Evolutionary conservation across 2,797 vertebrate genomes (phyloP), one percentile per base, ranked within the genome.

Genomic region (Eulemur coronatus): DNA sequence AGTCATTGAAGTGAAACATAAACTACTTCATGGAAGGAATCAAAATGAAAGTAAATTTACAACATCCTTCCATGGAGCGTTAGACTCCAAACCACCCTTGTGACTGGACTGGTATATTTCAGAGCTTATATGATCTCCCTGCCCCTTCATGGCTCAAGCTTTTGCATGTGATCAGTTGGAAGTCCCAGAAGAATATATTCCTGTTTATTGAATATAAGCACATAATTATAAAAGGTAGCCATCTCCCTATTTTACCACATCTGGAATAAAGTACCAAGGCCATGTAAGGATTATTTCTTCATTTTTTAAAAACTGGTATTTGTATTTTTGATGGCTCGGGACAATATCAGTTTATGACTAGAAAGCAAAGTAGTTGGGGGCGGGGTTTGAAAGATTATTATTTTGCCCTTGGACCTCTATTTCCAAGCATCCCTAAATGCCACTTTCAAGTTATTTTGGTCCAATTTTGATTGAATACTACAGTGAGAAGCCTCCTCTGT

Each of bases 1-100:
- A 87, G 72, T 46, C 80, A 59, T 46, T 65, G 84, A 92, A 84
- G 30, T 55, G 65, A 96, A 89, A 93, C 50, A 79, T 85, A 50
- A 95, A 82, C 85, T 94, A 35, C 61, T 87, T 92, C n/a, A 5
- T 67, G 50, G 80, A 92, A 72, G 59, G 72, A 90, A 55, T 89
- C 4, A 46, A 80, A 96, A 94, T 89, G 67, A 96, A 96, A 94
- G 38, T 70, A 65, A 87, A 89, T 82, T 50, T 93, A 52, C 55
- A 67, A 46, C 18, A 18, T 79, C 35, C 28, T 76, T 89, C 38
- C 78, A 13, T 1, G 35, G 43, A 81, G 18, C 5, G 0, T 89
- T 80, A 81, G 87, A 67, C 73, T 80, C 33, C 90, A 91, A 88
- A 72, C 28, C 67, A 80, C 28, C 28, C 82, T 90, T 69, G 95